A percentile compares a stretch with the other conserved stretches of the same genome.
These are phyloP conservation scores for Bucorvus abyssinicus DNA, from an alignment of 2,797 vertebrate genomes.

Conservation along the genomic window DNA sequence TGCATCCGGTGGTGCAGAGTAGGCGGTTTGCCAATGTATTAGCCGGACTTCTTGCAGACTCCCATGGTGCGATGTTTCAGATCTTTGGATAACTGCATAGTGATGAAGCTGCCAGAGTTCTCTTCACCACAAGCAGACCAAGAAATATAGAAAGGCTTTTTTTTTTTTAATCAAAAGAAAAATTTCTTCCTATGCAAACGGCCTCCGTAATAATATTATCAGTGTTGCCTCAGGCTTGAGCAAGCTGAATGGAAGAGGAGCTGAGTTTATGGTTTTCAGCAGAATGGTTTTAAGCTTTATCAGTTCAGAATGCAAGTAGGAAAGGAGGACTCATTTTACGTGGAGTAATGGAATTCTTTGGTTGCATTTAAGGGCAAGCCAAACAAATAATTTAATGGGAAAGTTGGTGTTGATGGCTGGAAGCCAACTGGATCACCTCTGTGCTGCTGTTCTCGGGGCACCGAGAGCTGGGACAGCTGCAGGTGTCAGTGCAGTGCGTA, in stretches of 20 bases:
- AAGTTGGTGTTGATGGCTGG: background rate
- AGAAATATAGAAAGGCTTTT: background rate
- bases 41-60: background rate
- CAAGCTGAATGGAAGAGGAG: slow-evolving; percentile 13
- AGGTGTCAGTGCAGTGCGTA: background rate
- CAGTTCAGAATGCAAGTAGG: background rate
- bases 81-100: background rate
- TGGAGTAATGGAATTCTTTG: background rate
- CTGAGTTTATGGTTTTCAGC: slow-evolving; percentile 18
- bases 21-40: background rate
- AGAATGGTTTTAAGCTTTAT: background rate
- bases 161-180: slow-evolving; percentile 42
- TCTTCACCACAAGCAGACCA: background rate
- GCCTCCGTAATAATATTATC: slow-evolving; percentile 36
- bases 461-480: background rate
- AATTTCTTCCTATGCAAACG: slow-evolving; percentile 57
- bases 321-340: background rate
- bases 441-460: background rate
- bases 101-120: background rate
- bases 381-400: background rate
- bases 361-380: background rate
- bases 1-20: background rate
- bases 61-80: background rate
- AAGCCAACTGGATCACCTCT: background rate
- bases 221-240: slow-evolving; percentile 49